A percentile compares a stretch with the other conserved stretches of the same genome.
Evolutionary conservation across 1,140 invertebrate species (phyloP).

Genomic region (Euschistus heros): DNA sequence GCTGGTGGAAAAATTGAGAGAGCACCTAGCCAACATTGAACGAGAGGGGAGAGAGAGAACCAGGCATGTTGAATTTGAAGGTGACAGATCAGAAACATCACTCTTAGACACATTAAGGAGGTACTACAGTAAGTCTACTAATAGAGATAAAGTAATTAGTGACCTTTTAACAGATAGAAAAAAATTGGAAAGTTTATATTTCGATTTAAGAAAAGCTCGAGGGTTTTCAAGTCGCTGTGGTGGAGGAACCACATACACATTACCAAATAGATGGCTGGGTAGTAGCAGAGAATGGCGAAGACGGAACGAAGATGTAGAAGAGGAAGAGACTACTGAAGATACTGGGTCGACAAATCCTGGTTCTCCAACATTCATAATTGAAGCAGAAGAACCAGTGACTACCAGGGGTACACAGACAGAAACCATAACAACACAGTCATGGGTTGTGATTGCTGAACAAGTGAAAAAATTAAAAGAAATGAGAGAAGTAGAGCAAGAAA

Average conservation of each 20-base stretch:
- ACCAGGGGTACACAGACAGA: slow-evolving; percentile 47
- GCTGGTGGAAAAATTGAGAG: slow-evolving; percentile 50
- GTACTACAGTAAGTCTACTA: slow-evolving; percentile 51
- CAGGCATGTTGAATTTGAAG: slow-evolving; percentile 31
- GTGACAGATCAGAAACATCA: slow-evolving; percentile 46
- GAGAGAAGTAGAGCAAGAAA: slow-evolving; percentile 34
- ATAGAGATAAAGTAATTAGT: slow-evolving; percentile 54
- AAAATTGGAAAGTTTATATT: slow-evolving; percentile 57
- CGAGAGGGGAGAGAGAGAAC: slow-evolving; percentile 26
- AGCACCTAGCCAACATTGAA: slow-evolving; percentile 44
- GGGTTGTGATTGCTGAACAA: slow-evolving; percentile 41
- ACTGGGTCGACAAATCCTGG: slow-evolving; percentile 20
- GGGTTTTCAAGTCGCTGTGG: slow-evolving; percentile 44
- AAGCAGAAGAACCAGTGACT: slow-evolving; percentile 39
- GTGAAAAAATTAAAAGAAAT: slow-evolving; percentile 33
- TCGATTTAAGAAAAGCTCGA: slow-evolving; percentile 55
- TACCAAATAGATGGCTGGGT: not conserved
- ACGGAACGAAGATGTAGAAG: slow-evolving; percentile 13
- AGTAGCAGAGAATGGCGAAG: slow-evolving; percentile 4
- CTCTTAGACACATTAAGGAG: slow-evolving; percentile 51
- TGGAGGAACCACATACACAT: not conserved
- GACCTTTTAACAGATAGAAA: slow-evolving; percentile 58
- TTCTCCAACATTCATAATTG: slow-evolving; percentile 54
- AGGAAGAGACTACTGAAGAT: slow-evolving; percentile 20
- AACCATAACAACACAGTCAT: slow-evolving; percentile 42